These are phyloP conservation scores for Andrena hattorfiana DNA, from an alignment of 2,888 invertebrate genomes.

Conservation along the genomic window DNA sequence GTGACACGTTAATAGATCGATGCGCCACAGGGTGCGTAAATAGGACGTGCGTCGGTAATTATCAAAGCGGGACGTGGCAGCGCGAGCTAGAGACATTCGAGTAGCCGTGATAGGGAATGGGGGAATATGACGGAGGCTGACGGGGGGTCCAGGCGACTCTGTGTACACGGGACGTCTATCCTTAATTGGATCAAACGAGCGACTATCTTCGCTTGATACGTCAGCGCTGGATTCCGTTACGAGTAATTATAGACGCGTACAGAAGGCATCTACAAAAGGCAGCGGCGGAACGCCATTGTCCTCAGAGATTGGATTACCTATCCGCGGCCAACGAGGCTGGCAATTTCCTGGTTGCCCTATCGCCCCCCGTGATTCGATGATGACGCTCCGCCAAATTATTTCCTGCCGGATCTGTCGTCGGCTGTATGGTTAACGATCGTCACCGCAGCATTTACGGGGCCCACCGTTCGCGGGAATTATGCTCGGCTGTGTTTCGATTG, in stretches of 20 bases:
- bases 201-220: slow-evolving; percentile 67
- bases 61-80: slow-evolving; percentile 66
- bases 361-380: slow-evolving; percentile 61
- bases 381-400: slow-evolving; percentile 69
- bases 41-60: slow-evolving; percentile 62
- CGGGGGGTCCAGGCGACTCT: slow-evolving; percentile 10
- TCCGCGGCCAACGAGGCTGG: slow-evolving; percentile 64
- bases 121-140: slow-evolving; percentile 15
- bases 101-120: slow-evolving; percentile 20
- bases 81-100: slow-evolving; percentile 39
- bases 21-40: slow-evolving; percentile 56
- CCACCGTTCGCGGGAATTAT: slow-evolving; percentile 34
- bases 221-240: slow-evolving; percentile 66
- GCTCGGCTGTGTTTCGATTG: slow-evolving; percentile 13
- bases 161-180: slow-evolving; percentile 45
- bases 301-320: slow-evolving; percentile 67
- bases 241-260: slow-evolving; percentile 68
- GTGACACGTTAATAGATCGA: slow-evolving; percentile 69
- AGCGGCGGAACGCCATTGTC: slow-evolving; percentile 57
- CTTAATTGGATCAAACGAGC: slow-evolving; percentile 71
- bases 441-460: slow-evolving; percentile 28
- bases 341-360: slow-evolving; percentile 67
- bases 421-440: slow-evolving; percentile 59
- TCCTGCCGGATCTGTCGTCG: slow-evolving; percentile 55
- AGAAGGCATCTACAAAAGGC: slow-evolving; percentile 57